phyloP scores from a whole-genome alignment of 1,140 invertebrate species.

The Matsumurasca onukii region DNA sequence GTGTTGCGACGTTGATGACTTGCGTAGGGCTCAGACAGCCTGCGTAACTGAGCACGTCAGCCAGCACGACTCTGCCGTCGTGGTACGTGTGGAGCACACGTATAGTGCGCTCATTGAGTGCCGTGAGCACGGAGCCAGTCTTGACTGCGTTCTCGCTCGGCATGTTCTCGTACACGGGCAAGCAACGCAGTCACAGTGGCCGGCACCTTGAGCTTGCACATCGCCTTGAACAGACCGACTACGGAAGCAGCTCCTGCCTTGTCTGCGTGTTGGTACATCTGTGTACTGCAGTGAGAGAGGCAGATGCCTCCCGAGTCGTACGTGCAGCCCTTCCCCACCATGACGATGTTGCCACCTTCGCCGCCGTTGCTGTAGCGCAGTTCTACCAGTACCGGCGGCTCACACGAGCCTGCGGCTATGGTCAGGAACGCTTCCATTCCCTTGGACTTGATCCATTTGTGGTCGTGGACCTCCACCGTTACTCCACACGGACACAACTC shows the following conservation, averaged over 20 bases:
- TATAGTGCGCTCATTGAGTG: conserved; percentile 82
- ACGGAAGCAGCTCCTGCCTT: conserved; percentile 88
- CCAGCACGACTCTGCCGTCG: conserved; percentile 83
- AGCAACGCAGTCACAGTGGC: conserved; percentile 72
- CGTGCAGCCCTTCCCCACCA: conserved; percentile 44
- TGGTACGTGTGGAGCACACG: conserved; percentile 88
- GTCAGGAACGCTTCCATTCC: conserved; percentile 58
- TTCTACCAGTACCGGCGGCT: conserved; percentile 57
- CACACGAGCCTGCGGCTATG: conserved; percentile 54
- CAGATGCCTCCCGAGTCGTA: conserved; percentile 2
- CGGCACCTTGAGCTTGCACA: conserved; percentile 67
- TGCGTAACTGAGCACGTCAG: conserved; percentile 83
- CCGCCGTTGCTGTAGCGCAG: conserved; percentile 46
- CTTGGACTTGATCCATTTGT: conserved; percentile 52
- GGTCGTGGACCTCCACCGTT: conserved; percentile 48
- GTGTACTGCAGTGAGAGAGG: neutral
- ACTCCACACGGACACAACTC: conserved; percentile 40
- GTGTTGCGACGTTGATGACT: conserved; percentile 75
- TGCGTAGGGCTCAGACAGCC: conserved; percentile 63
- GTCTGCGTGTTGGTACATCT: conserved; percentile 55
- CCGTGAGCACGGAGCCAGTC: conserved; percentile 80
- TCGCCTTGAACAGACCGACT: conserved; percentile 66
- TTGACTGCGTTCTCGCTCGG: too few relatives aligned
- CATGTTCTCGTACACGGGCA: conserved; percentile 75
- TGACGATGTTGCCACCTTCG: conserved; percentile 44